Evolutionary conservation across 2,113 vertebrate genomes (phyloP), one percentile per base, ranked within the genome.

Genomic region (Loxodonta africana): DNA sequence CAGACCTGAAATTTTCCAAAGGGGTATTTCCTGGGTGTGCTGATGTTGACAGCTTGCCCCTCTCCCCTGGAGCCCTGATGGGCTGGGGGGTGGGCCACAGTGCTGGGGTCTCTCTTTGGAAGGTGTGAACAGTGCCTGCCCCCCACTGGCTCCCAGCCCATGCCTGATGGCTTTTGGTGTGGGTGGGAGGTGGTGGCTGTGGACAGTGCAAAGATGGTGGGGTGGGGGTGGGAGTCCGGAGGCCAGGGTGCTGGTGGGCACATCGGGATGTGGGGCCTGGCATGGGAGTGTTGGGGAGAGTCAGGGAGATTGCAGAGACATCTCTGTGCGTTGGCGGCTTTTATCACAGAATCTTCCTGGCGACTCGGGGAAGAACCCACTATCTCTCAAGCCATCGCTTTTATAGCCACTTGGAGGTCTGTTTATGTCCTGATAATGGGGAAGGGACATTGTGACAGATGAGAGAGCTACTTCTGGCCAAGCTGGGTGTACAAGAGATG

Each of bases 391-490:
- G 18, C 62, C 1, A 0, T 48, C 65, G 28, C 0, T 33, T 95
- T 92, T 90, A 88, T 2, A 57, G 74, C 33, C 15, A 0, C 6
- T 1, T 37, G 57, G 53, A 17, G 15, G 5, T 76, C 30, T 44
- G 5, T 51, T 28, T 44, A 1, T 26, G 20, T 8, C 12, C 25
- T 20, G 88, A 81, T 84, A 95, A 11, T 14, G 53, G 15, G 46
- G 41, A 77, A 10, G 81, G 71, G 8, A 8, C 41, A 2, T 15
- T 18, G 0, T 3, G n/a, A 33, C 71, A 91, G 97, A 96, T 97
- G 93, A 97, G 21, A 18, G 57, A 57, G 0, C 82, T 21, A 90
- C 96, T 96, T 97, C 97, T 95, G 97, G 53, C 92, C 90, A 8
- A 0, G 9, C 3, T 0, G 33, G 62, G 48, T 9, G 20, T 96